Conservation (phyloP, 2,797 vertebrate genomes). For the Epinephelus malabaricus region DNA sequence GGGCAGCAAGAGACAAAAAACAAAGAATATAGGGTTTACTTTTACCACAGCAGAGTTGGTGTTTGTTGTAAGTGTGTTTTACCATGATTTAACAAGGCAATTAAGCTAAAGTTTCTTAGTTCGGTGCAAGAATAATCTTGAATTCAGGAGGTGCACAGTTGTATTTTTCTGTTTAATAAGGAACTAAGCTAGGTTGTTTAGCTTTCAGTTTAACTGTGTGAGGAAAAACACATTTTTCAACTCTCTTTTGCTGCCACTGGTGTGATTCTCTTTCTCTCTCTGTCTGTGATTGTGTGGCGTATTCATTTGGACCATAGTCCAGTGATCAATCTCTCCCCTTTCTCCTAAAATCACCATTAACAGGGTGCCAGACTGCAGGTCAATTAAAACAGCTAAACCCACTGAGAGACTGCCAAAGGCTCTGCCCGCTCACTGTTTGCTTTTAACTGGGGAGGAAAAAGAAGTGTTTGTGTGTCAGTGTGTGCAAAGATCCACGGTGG, state of each 20-base stretch:
- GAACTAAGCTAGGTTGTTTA: background rate
- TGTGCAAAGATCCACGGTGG: slow-evolving; percentile 47
- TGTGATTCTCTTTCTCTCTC: slow-evolving; percentile 3
- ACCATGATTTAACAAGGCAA: too few species aligned
- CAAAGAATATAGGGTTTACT: too few species aligned
- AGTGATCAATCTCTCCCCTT: slow-evolving; percentile 23
- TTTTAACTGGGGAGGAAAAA: slow-evolving; percentile 27
- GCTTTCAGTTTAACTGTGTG: background rate
- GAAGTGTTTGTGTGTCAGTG: slow-evolving; percentile 39
- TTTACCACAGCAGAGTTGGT: too few species aligned
- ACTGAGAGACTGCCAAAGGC: slow-evolving; percentile 49
- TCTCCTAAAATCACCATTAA: slow-evolving; percentile 37
- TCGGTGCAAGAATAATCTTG: too few species aligned
- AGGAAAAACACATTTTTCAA: slow-evolving; percentile 14
- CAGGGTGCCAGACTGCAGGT: slow-evolving; percentile 52
- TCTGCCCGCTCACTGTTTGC: slow-evolving; percentile 30
- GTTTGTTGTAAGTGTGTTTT: too few species aligned
- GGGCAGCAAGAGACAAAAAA: too few species aligned
- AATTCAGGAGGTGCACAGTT: too few species aligned
- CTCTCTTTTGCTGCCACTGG: background rate
- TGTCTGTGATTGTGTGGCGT: slow-evolving; percentile 5
- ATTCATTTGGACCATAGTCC: background rate
- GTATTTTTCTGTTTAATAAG: too few species aligned
- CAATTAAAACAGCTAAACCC: slow-evolving; percentile 52
- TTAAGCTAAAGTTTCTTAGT: too few species aligned